These are phyloP conservation scores for Pantala flavescens DNA, from an alignment of 1,140 invertebrate genomes.

Conservation along the genomic window DNA sequence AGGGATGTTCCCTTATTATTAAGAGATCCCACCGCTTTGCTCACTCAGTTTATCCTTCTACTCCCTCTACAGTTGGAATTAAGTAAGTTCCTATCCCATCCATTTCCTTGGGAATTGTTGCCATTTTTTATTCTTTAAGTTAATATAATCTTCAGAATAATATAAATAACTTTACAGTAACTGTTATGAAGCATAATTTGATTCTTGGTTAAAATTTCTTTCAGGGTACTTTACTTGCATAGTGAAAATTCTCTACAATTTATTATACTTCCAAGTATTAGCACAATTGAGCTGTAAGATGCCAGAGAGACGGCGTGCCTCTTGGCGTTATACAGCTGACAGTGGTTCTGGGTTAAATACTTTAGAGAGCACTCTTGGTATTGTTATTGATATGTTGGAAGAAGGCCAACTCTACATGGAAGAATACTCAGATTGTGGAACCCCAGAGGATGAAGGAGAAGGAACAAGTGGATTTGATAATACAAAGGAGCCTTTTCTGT, in stretches of 20 bases:
- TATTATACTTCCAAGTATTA: slow-evolving; percentile 79
- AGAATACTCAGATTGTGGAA: slow-evolving; percentile 21
- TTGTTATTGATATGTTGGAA: slow-evolving; percentile 34
- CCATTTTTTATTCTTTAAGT: too few species aligned
- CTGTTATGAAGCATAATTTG: too few species aligned
- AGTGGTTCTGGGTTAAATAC: slow-evolving; percentile 19
- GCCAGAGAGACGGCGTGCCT: slow-evolving; percentile 38
- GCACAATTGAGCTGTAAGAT: slow-evolving; percentile 57
- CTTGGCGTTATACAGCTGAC: slow-evolving; percentile 25
- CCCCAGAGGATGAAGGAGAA: background rate
- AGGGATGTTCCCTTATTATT: slow-evolving; percentile 72
- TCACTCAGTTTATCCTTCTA: slow-evolving; percentile 77
- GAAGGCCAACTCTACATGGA: slow-evolving; percentile 31
- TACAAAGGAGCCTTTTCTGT: background rate
- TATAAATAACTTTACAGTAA: too few species aligned
- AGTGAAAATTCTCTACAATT: slow-evolving; percentile 75
- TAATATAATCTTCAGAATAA: too few species aligned
- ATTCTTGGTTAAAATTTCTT: slow-evolving; percentile 23
- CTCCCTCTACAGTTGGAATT: slow-evolving; percentile 75
- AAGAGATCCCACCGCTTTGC: slow-evolving; percentile 67
- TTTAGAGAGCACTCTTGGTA: slow-evolving; percentile 29
- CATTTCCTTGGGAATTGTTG: background rate
- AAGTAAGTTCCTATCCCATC: slow-evolving; percentile 45
- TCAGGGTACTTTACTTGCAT: slow-evolving; percentile 79
- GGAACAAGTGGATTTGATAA: background rate